These are phyloP conservation scores for Knipowitschia caucasica DNA, from an alignment of 2,797 vertebrate species.

Conservation along the genomic window DNA sequence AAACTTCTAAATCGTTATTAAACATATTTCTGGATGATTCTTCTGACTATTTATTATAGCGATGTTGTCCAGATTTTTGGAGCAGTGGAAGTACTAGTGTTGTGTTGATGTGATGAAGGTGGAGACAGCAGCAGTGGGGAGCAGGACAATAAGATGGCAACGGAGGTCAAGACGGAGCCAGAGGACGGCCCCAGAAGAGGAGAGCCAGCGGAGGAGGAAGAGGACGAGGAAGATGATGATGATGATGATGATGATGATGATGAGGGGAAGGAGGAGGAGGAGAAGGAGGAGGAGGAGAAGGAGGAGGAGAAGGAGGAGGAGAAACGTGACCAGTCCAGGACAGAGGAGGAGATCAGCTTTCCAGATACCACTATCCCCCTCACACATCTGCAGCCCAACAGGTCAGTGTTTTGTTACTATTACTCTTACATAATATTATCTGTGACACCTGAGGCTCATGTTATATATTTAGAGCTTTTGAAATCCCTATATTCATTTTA, in stretches of 20 bases:
- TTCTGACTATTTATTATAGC: too few species aligned
- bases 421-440: not conserved
- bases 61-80: too few species aligned
- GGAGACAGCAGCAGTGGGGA: constrained; percentile 74
- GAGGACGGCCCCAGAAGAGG: constrained; percentile 11
- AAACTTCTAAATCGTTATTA: too few species aligned
- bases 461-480: too few species aligned
- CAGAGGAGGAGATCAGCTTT: constrained; percentile 72
- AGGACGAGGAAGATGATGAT: constrained; percentile 27
- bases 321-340: constrained; percentile 27
- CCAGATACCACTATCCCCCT: constrained; percentile 92
- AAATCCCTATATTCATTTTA: too few species aligned
- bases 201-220: constrained; percentile 19
- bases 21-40: too few species aligned
- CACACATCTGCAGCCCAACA: constrained; percentile 87
- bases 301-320: constrained; percentile 36
- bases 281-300: constrained; percentile 21
- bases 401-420: constrained; percentile 62
- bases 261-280: constrained; percentile 41
- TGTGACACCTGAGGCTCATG: too few species aligned
- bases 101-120: constrained; percentile 41
- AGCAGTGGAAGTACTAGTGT: too few species aligned
- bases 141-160: constrained; percentile 37
- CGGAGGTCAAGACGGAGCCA: not conserved
- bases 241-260: constrained; percentile 36